Evolutionary conservation across 2,797 vertebrate genomes (phyloP), one percentile per base, ranked within the genome.

Genomic region (Myripristis murdjan): DNA sequence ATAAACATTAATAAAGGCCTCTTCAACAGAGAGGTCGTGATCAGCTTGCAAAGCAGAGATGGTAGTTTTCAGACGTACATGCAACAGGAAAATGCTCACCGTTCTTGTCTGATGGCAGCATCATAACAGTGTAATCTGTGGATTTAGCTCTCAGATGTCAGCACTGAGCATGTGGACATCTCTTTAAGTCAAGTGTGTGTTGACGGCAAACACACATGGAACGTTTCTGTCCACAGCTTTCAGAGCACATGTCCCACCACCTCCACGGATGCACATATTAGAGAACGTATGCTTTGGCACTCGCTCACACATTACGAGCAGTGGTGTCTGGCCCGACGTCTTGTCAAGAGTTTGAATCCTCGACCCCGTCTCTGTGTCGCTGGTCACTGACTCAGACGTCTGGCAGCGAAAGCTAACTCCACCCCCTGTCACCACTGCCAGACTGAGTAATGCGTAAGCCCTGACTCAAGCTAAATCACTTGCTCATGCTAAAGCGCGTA

Each of bases 381-480:
- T 28, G 64, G 54, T 70, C 49, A 3, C 49, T 41, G 73, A 58
- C 16, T 68, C 66, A 44, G 23, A 18, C 12, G 35, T 52, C 58
- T 59, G 62, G 33, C 35, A 18, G 35, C 33, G 9, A 35, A 51
- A n/a, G 70, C 67, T 64, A 43, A 49, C 62, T 23, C 35, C 39
- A 24, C 49, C 11, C 64, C 39, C 58, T 59, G 63, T 70, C 58
- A 24, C 20, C 16, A 2, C 66, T 22, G 73, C 57, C 73, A 78
- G 43, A 24, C 70, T 70, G 74, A 81, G 63, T 70, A 18, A 85
- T 65, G 64, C 57, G 33, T n/a, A 7, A 70, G 39, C 63, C 70
- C 64, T 12, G 64, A 68, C 68, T 46, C 68, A 35, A 6, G 37
- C 75, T 86, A 81, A 84, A 83, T 82, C 79, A 83, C 24, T 5